Evolutionary conservation across 2,888 invertebrate species (phyloP).

Genomic region (Conistra vaccinii): DNA sequence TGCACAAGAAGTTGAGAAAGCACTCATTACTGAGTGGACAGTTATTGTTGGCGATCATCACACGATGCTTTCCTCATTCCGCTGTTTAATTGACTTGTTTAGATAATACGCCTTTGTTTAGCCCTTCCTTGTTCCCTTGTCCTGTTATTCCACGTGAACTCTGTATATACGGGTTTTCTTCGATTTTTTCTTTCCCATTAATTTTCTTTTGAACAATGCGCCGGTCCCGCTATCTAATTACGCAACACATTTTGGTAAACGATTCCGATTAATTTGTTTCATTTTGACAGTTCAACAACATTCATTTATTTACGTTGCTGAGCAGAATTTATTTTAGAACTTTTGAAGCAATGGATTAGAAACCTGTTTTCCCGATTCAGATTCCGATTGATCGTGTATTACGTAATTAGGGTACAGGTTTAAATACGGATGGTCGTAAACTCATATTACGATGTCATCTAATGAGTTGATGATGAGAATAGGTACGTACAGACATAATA

Average conservation of each 20-base stretch:
- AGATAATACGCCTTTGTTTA: conserved; percentile 64
- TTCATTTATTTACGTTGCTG: too few relatives aligned
- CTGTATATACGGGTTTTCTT: neutral
- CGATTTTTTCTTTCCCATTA: neutral
- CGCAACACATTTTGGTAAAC: too few relatives aligned
- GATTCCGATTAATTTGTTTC: too few relatives aligned
- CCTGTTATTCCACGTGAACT: conserved; percentile 50
- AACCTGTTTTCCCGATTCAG: too few relatives aligned
- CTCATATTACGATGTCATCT: neutral
- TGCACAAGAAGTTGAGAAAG: conserved; percentile 80
- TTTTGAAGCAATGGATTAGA: too few relatives aligned
- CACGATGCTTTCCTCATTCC: conserved; percentile 82
- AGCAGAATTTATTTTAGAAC: too few relatives aligned
- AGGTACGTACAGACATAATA: neutral
- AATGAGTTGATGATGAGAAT: too few relatives aligned
- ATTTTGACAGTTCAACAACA: too few relatives aligned
- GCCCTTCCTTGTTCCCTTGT: conserved; percentile 51
- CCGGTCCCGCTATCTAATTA: too few relatives aligned
- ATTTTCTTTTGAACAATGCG: neutral
- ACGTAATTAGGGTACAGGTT: too few relatives aligned
- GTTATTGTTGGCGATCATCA: conserved; percentile 84
- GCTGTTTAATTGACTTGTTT: conserved; percentile 72
- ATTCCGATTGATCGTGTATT: too few relatives aligned
- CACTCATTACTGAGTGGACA: conserved; percentile 81
- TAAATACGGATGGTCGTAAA: fast-evolving